phyloP scores from a whole-genome alignment of 1,140 invertebrate species.

The Drosophila leontia region DNA sequence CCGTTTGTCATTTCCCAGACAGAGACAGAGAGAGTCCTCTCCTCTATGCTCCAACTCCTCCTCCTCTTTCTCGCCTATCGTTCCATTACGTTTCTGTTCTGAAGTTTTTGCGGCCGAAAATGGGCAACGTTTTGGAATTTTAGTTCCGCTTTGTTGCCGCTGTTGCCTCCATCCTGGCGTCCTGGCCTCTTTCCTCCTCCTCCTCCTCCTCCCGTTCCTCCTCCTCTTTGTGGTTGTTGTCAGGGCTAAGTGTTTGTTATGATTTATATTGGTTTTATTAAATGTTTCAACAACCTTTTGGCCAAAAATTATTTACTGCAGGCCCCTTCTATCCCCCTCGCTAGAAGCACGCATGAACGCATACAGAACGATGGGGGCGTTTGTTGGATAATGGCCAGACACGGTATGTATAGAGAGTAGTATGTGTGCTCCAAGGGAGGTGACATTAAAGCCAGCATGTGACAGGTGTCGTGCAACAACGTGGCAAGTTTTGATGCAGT shows the following conservation, averaged over 20 bases:
- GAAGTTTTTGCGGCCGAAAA: constrained; percentile 79
- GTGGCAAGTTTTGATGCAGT: constrained; percentile 22
- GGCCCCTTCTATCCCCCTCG: constrained; percentile 18
- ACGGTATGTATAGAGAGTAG: not conserved
- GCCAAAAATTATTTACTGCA: constrained; percentile 81
- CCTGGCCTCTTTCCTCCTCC: not conserved
- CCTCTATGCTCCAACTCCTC: not conserved
- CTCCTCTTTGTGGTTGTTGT: constrained; percentile 50
- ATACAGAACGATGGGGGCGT: constrained; percentile 18
- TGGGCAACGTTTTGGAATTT: constrained; percentile 81
- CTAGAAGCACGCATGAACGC: constrained; percentile 52
- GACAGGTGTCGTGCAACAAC: constrained; percentile 39
- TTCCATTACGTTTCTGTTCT: constrained; percentile 40
- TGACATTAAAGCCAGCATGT: constrained; percentile 39
- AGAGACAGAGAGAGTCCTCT: constrained; percentile 15
- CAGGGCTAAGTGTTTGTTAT: constrained; percentile 80
- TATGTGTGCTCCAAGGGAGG: not conserved
- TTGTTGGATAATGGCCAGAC: constrained; percentile 20
- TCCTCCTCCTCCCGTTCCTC: not conserved
- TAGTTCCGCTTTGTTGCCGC: constrained; percentile 80
- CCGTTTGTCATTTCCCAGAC: constrained; percentile 54
- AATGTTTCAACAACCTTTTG: constrained; percentile 82
- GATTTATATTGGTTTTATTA: constrained; percentile 84
- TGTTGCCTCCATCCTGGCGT: too few species aligned
- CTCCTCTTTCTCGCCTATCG: constrained; percentile 26